phyloP scores from a whole-genome alignment of 2,888 invertebrate species.

The Stenurella melanura region DNA sequence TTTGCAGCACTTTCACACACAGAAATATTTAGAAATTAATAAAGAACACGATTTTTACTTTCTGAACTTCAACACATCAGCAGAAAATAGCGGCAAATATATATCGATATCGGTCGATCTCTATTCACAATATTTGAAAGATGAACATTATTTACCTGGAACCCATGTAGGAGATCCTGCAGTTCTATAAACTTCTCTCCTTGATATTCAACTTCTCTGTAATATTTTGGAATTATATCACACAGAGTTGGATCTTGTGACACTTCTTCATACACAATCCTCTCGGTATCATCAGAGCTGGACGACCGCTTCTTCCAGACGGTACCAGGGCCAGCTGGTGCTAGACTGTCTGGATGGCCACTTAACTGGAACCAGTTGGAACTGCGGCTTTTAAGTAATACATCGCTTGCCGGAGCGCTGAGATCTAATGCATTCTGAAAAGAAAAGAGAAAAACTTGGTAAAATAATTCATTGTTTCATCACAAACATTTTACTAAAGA shows the following conservation, averaged over 20 bases:
- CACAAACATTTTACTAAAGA: too few species aligned
- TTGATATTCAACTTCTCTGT: constrained; percentile 86
- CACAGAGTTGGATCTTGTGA: constrained; percentile 83
- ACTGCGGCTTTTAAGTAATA: constrained; percentile 83
- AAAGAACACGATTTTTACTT: too few species aligned
- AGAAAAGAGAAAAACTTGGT: background rate
- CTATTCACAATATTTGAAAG: too few species aligned
- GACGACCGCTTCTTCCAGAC: constrained; percentile 92
- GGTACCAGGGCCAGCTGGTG: constrained; percentile 93
- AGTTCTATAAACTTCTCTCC: constrained; percentile 94
- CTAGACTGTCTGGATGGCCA: constrained; percentile 94
- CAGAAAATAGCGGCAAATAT: too few species aligned
- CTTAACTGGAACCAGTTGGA: constrained; percentile 92
- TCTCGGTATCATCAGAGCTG: constrained; percentile 83
- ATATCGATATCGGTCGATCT: too few species aligned
- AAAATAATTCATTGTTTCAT: background rate
- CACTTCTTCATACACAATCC: constrained; percentile 86
- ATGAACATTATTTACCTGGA: constrained; percentile 74
- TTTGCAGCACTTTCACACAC: too few species aligned
- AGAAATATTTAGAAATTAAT: too few species aligned
- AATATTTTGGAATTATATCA: constrained; percentile 88
- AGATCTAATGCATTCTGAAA: constrained; percentile 92
- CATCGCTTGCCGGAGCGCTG: constrained; percentile 92
- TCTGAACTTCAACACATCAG: too few species aligned
- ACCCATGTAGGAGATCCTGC: constrained; percentile 93